These are phyloP conservation scores for Phenganax subtilis DNA, from an alignment of 92 coral and sea anemone genomes.

Conservation along the genomic window DNA sequence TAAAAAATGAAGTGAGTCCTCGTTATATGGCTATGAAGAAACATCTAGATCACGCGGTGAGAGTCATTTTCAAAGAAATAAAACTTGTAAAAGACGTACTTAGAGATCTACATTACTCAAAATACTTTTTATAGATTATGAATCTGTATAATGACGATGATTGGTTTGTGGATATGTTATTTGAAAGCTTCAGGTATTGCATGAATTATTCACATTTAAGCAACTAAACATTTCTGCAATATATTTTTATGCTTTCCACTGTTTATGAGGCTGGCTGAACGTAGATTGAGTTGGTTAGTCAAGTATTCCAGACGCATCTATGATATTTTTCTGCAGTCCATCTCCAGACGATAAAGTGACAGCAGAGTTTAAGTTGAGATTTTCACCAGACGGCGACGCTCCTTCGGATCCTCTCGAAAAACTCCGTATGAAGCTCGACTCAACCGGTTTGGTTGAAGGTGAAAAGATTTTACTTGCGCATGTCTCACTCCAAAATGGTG, in stretches of 20 bases:
- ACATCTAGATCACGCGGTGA: conserved; percentile 83
- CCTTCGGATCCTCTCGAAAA: conserved; percentile 68
- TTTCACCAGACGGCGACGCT: conserved; percentile 88
- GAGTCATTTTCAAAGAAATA: background rate
- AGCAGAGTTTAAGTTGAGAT: conserved; percentile 60
- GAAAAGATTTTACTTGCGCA: conserved; percentile 9
- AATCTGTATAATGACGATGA: conserved; percentile 68
- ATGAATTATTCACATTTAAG: background rate
- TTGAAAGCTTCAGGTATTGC: conserved; percentile 73
- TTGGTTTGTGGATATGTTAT: conserved; percentile 72
- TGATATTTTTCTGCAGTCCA: conserved; percentile 14
- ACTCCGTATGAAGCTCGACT: conserved; percentile 43
- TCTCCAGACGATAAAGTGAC: conserved; percentile 57
- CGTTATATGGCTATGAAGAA: conserved; percentile 72
- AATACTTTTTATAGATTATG: conserved; percentile 50
- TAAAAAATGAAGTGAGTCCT: conserved; percentile 49
- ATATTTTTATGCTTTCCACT: background rate
- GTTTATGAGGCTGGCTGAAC: too few species aligned
- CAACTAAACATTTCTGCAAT: background rate
- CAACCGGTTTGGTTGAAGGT: conserved; percentile 28
- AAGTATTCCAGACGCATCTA: too few species aligned
- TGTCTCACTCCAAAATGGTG: conserved; percentile 43
- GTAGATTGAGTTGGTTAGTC: too few species aligned
- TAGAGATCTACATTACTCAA: background rate
- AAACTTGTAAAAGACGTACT: background rate